phyloP scores from a whole-genome alignment of 92 coral and sea anemone species.

The Chrysogorgia sp. region DNA sequence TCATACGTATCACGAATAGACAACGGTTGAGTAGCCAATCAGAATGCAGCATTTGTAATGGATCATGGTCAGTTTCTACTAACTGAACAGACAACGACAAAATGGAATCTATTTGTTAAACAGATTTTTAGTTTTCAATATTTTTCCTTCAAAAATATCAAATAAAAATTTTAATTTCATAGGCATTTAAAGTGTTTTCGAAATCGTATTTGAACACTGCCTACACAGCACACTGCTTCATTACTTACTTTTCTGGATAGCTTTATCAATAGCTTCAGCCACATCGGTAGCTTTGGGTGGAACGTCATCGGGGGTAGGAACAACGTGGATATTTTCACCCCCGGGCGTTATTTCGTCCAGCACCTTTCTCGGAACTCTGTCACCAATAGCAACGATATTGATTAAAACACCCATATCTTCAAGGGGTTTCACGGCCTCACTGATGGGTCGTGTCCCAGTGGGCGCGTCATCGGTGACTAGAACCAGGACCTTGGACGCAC shows the following conservation, averaged over 20 bases:
- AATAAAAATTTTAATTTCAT: no score
- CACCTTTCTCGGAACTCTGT: constrained; percentile 42
- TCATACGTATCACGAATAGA: no score
- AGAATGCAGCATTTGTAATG: no score
- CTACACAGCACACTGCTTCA: background rate
- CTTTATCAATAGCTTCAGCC: constrained; percentile 27
- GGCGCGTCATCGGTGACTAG: constrained; percentile 67
- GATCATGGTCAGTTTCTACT: no score
- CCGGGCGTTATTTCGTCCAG: constrained; percentile 35
- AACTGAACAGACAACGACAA: no score
- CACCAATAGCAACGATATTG: constrained; percentile 65
- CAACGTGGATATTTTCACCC: constrained; percentile 39
- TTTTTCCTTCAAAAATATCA: no score
- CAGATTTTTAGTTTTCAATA: no score
- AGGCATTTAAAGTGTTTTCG: background rate
- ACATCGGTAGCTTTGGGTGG: constrained; percentile 40
- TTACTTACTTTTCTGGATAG: constrained; percentile 32
- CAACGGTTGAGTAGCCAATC: no score
- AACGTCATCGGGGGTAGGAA: constrained; percentile 37
- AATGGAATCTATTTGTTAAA: no score
- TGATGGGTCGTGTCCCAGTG: constrained; percentile 62
- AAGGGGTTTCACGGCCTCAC: constrained; percentile 67
- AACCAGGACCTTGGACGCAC: constrained; percentile 64
- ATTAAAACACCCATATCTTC: constrained; percentile 57
- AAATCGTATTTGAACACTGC: background rate